These are phyloP conservation scores for Calliopum simillimum DNA, from an alignment of 2,888 invertebrate genomes.

Conservation along the genomic window DNA sequence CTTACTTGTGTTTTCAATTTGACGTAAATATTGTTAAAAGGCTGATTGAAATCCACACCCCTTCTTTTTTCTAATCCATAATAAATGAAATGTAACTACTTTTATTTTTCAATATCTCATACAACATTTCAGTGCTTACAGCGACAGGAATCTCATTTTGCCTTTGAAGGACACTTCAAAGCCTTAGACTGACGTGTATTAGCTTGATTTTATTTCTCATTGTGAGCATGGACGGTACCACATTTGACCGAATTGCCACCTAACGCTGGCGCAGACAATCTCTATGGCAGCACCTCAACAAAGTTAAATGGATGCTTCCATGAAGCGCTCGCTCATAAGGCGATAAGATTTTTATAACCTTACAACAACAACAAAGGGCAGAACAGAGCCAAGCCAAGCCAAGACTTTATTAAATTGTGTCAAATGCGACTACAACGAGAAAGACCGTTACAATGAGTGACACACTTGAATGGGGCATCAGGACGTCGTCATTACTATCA, in stretches of 20 bases:
- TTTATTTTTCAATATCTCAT: too few relatives aligned
- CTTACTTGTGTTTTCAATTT: too few relatives aligned
- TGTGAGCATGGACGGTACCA: neutral
- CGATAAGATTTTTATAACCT: slow-evolving; percentile 41
- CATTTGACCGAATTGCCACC: neutral
- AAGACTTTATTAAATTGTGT: slow-evolving; percentile 55
- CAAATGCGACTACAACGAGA: slow-evolving; percentile 5
- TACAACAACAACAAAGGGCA: slow-evolving; percentile 29
- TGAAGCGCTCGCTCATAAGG: slow-evolving; percentile 28
- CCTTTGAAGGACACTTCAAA: too few relatives aligned
- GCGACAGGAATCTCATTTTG: too few relatives aligned
- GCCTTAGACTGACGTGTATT: too few relatives aligned
- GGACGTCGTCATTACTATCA: slow-evolving; percentile 50
- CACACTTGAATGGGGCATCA: slow-evolving; percentile 44
- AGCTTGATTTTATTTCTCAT: too few relatives aligned
- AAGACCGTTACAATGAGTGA: slow-evolving; percentile 11
- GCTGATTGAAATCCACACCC: too few relatives aligned
- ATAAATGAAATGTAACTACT: too few relatives aligned
- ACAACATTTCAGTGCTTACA: too few relatives aligned
- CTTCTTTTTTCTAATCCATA: too few relatives aligned
- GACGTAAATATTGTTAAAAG: too few relatives aligned
- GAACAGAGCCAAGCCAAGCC: neutral
- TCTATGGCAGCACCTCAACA: slow-evolving; percentile 2
- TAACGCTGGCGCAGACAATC: too few relatives aligned
- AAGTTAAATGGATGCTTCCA: slow-evolving; percentile 10